Conservation (phyloP, 1,140 invertebrate genomes). For the Teleogryllus occipitalis region DNA sequence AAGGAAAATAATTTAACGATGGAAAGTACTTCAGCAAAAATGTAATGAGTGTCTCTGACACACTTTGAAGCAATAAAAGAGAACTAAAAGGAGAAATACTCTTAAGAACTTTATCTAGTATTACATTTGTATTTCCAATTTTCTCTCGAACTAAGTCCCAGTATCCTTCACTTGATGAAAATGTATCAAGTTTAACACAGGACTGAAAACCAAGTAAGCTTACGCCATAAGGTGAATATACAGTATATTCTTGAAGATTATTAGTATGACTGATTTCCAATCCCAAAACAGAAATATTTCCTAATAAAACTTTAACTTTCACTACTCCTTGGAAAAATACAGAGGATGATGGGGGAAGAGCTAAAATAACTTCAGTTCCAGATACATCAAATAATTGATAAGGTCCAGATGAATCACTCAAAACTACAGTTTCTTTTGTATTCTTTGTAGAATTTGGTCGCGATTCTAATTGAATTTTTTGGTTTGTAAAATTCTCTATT, state of each 20-base stretch:
- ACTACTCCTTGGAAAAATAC: background rate
- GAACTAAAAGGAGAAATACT: too few species aligned
- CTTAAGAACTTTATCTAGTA: too few species aligned
- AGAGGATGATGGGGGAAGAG: background rate
- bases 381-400: background rate
- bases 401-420: too few species aligned
- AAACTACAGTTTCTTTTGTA: background rate
- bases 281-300: background rate
- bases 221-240: background rate
- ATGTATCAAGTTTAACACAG: too few species aligned
- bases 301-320: background rate
- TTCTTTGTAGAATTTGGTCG: background rate
- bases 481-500: too few species aligned
- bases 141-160: too few species aligned
- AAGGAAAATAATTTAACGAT: too few species aligned
- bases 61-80: too few species aligned
- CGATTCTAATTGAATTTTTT: background rate
- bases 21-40: too few species aligned
- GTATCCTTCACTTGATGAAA: too few species aligned
- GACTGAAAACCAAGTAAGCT: background rate
- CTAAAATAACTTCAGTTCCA: background rate
- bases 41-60: too few species aligned
- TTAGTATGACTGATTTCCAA: background rate
- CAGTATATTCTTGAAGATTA: background rate
- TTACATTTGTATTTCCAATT: too few species aligned